Evolutionary conservation across 2,797 vertebrate species (phyloP).

Genomic region (Centropyge bicolor): DNA sequence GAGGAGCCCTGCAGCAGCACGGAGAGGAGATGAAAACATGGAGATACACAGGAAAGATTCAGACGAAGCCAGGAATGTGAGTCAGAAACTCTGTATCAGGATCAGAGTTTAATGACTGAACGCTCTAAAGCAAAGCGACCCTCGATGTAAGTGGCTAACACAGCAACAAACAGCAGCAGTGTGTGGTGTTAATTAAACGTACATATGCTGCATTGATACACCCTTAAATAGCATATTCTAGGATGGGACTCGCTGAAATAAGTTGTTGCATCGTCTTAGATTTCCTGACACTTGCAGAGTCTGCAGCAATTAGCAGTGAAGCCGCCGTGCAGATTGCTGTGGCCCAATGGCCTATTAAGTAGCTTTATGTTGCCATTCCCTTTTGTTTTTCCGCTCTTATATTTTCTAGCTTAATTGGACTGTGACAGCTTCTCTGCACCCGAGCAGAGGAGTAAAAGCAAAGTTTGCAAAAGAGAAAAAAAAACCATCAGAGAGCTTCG

Average conservation of each 20-base stretch:
- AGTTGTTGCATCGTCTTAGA: slow-evolving; percentile 11
- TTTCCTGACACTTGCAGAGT: slow-evolving; percentile 38
- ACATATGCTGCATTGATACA: slow-evolving; percentile 12
- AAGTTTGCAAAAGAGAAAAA: slow-evolving; percentile 34
- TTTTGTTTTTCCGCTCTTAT: slow-evolving; percentile 53
- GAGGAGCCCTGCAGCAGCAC: slow-evolving; percentile 13
- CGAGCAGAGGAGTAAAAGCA: slow-evolving; percentile 22
- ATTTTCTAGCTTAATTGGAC: slow-evolving; percentile 72
- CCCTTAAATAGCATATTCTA: neutral
- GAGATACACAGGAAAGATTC: slow-evolving; percentile 22
- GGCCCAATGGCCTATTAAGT: slow-evolving; percentile 58
- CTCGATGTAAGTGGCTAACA: neutral
- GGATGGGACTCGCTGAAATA: slow-evolving; percentile 27
- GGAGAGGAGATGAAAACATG: neutral
- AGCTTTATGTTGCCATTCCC: slow-evolving; percentile 58
- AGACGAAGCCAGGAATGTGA: slow-evolving; percentile 10
- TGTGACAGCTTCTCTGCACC: slow-evolving; percentile 51
- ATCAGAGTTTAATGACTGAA: slow-evolving; percentile 28
- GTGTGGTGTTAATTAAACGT: neutral
- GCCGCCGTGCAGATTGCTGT: slow-evolving; percentile 12
- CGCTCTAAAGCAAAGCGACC: slow-evolving; percentile 1
- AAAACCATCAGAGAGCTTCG: slow-evolving; percentile 25
- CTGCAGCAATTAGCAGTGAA: slow-evolving; percentile 55
- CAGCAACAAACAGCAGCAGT: slow-evolving; percentile 1
- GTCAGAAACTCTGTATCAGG: slow-evolving; percentile 8